Evolutionary conservation across 2,797 vertebrate species (phyloP), one percentile per base, ranked within the genome.

Genomic region (Pangasius larnaudii): DNA sequence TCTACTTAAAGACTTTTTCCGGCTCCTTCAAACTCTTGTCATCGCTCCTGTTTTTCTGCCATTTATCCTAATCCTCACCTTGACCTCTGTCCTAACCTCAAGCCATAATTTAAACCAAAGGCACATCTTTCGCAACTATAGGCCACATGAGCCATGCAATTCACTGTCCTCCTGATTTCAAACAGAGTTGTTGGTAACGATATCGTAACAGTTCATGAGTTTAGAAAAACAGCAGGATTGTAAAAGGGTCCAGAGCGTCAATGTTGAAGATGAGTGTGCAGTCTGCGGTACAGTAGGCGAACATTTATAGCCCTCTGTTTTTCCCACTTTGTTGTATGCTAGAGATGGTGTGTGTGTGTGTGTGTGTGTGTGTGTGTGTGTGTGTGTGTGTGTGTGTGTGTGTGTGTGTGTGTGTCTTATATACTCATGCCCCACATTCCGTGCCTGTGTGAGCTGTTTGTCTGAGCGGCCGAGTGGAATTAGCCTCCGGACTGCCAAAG

Each of bases 271-370:
- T 53, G 85, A 46, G 84, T 63, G 79, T 72, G 75, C 69, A 72
- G 89, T 84, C 85, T 88, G 84, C 61, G 75, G 79, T 87, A 65
- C 53, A 78, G 58, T 51, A 46, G 86, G 49, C 8, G 33, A 75
- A 75, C 91, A 92, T 89, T 91, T 91, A 91, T 89, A 91, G 89
- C 85, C 79, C 63, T 84, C 79, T 88, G 78, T 91, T 89, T 91
- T 90, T 85, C 79, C 84, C 63, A 85, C 84, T 77, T 80, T 85
- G 86, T 85, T 18, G 2, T 86, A 61, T 7, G 16, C 56, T 79
- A 78, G 13, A 30, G 65, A 42, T 42, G 79, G 33, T 6, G 51
- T 56, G 22, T 42, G 10, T 72, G 46, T 65, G 27, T 51, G 27
- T 79, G n/a, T 79, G n/a, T 84, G 83, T 72, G 83, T 69, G n/a